These are phyloP conservation scores for Zaprionus camerounensis DNA, from an alignment of 1,140 invertebrate species.

Conservation along the genomic window DNA sequence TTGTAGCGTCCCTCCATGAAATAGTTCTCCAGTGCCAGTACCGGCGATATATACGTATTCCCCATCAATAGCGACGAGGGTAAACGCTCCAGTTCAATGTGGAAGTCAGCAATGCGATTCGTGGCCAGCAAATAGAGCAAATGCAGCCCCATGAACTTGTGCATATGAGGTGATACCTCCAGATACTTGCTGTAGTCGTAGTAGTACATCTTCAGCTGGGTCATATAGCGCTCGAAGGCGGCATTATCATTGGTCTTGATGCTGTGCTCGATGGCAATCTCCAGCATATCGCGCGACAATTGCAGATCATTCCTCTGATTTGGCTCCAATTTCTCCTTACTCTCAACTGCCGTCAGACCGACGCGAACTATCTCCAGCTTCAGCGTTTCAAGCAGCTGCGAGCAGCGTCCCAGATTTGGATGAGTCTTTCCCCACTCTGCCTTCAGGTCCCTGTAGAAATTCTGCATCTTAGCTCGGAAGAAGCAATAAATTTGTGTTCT, in stretches of 20 bases:
- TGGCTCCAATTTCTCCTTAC: not conserved
- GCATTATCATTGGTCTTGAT: slow-evolving; percentile 96
- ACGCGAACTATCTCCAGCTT: slow-evolving; percentile 57
- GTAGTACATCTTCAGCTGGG: slow-evolving; percentile 98
- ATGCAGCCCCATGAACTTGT: slow-evolving; percentile 97
- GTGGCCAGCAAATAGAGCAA: slow-evolving; percentile 97
- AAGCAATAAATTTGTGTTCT: slow-evolving; percentile 30
- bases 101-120: slow-evolving; percentile 98
- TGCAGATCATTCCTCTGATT: slow-evolving; percentile 44
- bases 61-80: slow-evolving; percentile 95
- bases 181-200: slow-evolving; percentile 97
- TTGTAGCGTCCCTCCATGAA: slow-evolving; percentile 99
- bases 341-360: slow-evolving; percentile 25
- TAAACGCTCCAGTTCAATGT: slow-evolving; percentile 97
- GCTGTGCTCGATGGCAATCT: slow-evolving; percentile 98
- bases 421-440: slow-evolving; percentile 55
- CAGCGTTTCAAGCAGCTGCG: slow-evolving; percentile 43
- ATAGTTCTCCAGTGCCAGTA: slow-evolving; percentile 98
- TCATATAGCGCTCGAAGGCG: slow-evolving; percentile 97
- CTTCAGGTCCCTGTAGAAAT: slow-evolving; percentile 55
- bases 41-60: slow-evolving; percentile 97
- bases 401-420: slow-evolving; percentile 53
- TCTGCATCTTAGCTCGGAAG: slow-evolving; percentile 39
- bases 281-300: slow-evolving; percentile 92
- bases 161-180: slow-evolving; percentile 95